These are phyloP conservation scores for Sula dactylatra DNA, from an alignment of 2,113 vertebrate genomes.

Conservation along the genomic window DNA sequence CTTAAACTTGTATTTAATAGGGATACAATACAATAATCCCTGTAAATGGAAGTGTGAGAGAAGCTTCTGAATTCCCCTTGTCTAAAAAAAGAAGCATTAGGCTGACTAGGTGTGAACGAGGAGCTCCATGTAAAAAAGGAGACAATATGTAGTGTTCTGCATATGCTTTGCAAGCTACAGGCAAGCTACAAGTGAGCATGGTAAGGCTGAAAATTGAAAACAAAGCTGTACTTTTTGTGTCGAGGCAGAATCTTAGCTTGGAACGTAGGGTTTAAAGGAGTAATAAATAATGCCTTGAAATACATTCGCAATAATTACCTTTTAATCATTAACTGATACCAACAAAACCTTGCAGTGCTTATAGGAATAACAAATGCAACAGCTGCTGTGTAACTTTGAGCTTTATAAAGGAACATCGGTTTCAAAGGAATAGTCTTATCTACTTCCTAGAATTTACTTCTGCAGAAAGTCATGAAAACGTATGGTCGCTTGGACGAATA, in stretches of 20 bases:
- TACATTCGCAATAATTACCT: background rate
- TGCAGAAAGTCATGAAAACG: background rate
- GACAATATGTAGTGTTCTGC: background rate
- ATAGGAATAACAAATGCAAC: background rate
- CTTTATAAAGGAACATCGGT: background rate
- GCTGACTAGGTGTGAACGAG: background rate
- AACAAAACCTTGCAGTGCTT: background rate
- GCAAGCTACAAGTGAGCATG: background rate
- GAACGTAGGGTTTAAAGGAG: background rate
- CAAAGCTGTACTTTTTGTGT: background rate
- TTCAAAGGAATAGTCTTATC: background rate
- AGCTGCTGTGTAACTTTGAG: background rate
- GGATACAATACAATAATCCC: background rate
- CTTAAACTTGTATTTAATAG: background rate
- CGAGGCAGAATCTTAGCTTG: background rate
- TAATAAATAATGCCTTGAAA: background rate
- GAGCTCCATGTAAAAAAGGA: background rate
- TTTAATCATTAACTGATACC: background rate
- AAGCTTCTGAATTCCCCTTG: background rate
- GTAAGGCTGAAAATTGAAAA: background rate
- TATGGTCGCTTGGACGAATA: fast-evolving
- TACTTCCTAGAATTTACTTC: background rate
- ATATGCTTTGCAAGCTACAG: background rate
- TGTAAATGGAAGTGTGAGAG: background rate
- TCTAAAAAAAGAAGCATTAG: background rate